phyloP scores from a whole-genome alignment of 2,113 vertebrate genomes.

The Larimichthys crocea region DNA sequence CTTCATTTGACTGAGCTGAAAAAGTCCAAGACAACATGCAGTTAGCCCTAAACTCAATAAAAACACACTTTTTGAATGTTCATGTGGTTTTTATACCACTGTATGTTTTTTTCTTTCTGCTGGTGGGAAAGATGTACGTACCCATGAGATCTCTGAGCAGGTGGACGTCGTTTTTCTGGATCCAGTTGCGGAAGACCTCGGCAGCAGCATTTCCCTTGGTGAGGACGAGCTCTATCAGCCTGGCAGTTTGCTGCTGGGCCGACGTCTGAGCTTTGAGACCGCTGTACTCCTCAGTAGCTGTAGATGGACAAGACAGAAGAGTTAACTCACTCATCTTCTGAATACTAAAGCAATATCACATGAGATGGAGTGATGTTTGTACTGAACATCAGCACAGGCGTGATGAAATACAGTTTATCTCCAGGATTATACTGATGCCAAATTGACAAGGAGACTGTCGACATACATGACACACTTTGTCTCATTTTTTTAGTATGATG shows the following conservation, averaged over 20 bases:
- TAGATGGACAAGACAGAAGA: not conserved
- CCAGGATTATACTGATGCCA: no score
- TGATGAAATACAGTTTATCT: no score
- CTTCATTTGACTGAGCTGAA: conserved; percentile 94
- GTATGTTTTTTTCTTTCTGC: not conserved
- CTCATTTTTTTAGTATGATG: no score
- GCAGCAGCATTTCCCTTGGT: conserved; percentile 94
- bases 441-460: no score
- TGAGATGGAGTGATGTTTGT: no score
- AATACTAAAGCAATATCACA: no score
- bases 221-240: conserved; percentile 92
- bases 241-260: conserved; percentile 90
- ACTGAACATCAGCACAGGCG: no score
- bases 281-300: conserved; percentile 88
- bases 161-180: conserved; percentile 90
- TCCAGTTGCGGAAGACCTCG: conserved; percentile 92
- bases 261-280: conserved; percentile 92
- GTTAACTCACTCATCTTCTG: not conserved
- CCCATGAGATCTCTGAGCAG: conserved; percentile 94
- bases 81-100: not conserved
- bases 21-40: conserved; percentile 47
- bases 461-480: no score
- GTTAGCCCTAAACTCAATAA: conserved; percentile 12
- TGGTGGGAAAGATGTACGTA: conserved; percentile 70
- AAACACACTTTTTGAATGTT: not conserved